Base-by-base conservation (phyloP, 2,888 invertebrate genomes). In the Euproctis similis region DNA sequence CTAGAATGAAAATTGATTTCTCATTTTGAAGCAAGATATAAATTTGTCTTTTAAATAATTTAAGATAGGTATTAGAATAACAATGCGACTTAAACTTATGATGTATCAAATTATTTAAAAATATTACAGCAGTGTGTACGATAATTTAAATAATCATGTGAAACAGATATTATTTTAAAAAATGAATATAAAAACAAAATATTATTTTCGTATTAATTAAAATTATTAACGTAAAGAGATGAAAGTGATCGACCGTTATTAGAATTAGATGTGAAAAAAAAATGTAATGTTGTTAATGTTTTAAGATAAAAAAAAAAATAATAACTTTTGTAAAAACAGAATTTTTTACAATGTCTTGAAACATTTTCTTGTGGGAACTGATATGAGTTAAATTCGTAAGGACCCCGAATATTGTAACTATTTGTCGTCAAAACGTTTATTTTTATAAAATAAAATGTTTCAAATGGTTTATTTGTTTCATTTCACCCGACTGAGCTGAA, bases 331-430 rank as follows among this genome's bases (percentile, higher is more conserved):
- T 88, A 89, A 88, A 85, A 87, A 85, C 87, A 86, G 72, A 80
- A 75, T 81, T 85, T 85, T 86, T 86, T 85, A 87, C 87, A 88
- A 88, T 87, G 89, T 89, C 89, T 89, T 88, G 88, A 87, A 88
- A 88, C 89, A 88, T 88, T 88, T 73, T 74, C 67, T 69, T 58
- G 73, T 62, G 60, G 59, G 68, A 70, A 74, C 74, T 58, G 58
- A 59, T 61, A 65, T 57, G 74, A 69, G 80, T 69, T 60, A 59
- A 67, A 73, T 71, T 80, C 73, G 71, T 74, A 76, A 77, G 78
- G 77, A 81, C 80, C 84, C 84, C 82, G 70, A 77, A 78, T 76
- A 81, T 84, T 84, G 74, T 80, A 81, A 82, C 81, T 84, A 82
- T 77, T 85, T 85, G 85, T 85, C 84, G 85, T 85, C 82, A 82